A percentile compares a stretch with the other conserved stretches of the same genome.
Conservation (phyloP, 92 coral and sea anemone genomes). For the Zoanthus sociatus region DNA sequence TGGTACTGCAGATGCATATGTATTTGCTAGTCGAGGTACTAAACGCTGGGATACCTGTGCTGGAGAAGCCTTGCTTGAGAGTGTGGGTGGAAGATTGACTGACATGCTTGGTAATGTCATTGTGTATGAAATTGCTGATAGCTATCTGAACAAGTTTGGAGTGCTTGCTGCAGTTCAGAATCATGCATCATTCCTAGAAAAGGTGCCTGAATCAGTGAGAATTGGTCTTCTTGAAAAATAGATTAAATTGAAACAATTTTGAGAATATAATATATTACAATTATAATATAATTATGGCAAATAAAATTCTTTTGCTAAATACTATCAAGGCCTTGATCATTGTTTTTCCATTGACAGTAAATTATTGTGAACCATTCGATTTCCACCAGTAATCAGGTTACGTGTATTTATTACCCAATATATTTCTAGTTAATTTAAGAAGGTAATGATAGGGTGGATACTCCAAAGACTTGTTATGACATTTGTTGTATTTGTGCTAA, state of each 20-base stretch:
- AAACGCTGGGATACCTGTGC: constrained; percentile 99
- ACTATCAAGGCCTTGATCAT: no score
- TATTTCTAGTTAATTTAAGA: no score
- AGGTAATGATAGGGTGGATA: no score
- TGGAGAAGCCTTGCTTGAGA: constrained; percentile 90
- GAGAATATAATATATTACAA: neutral
- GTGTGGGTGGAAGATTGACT: constrained; percentile 88
- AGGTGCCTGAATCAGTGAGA: constrained; percentile 90
- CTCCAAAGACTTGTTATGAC: no score
- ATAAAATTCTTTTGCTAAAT: no score
- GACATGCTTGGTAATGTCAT: constrained; percentile 87
- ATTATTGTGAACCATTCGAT: no score
- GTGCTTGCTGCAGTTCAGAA: constrained; percentile 85
- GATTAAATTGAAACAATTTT: neutral
- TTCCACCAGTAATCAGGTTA: no score
- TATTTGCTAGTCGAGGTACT: constrained; percentile 93
- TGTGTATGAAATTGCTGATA: constrained; percentile 73
- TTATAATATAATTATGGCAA: no score
- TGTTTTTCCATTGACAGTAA: no score
- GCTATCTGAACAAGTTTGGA: constrained; percentile 81
- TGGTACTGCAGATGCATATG: constrained; percentile 93
- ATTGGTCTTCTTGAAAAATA: constrained; percentile 48
- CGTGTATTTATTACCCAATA: no score
- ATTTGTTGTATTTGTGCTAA: no score
- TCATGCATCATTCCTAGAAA: constrained; percentile 70